Conservation (phyloP, 1,140 invertebrate species). For the Oryzaephilus surinamensis region DNA sequence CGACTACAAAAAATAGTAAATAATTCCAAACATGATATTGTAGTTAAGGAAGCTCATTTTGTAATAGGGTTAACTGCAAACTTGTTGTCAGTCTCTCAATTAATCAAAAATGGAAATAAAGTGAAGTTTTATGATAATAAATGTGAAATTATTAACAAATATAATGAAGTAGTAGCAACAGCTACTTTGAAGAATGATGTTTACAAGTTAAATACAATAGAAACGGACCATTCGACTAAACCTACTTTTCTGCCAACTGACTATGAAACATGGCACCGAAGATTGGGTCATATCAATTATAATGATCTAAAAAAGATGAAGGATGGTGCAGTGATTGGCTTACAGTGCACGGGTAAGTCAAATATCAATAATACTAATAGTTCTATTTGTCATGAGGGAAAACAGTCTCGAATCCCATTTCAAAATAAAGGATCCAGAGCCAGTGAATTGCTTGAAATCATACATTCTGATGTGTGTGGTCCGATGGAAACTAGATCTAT, state of each 20-base stretch:
- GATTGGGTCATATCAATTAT: conserved; percentile 19
- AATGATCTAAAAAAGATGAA: conserved; percentile 19
- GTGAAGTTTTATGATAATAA: not conserved
- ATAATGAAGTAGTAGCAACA: not conserved
- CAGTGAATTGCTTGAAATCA: conserved; percentile 1
- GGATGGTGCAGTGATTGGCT: not conserved
- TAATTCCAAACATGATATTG: not conserved
- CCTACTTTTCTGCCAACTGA: no score
- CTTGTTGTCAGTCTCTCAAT: not conserved
- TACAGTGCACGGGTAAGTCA: no score
- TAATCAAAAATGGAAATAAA: not conserved
- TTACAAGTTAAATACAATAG: not conserved
- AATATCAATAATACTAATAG: no score
- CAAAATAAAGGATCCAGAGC: not conserved
- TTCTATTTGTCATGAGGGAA: no score
- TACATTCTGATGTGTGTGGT: conserved; percentile 33
- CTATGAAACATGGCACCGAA: conserved; percentile 17
- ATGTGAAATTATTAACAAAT: not conserved
- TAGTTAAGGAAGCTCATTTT: not conserved
- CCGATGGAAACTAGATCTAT: conserved; percentile 28
- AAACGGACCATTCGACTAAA: no score
- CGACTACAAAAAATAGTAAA: not conserved
- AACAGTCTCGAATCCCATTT: conserved; percentile 1
- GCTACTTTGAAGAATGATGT: not conserved
- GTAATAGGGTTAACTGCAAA: not conserved